A percentile compares a stretch with the other conserved stretches of the same genome.
Evolutionary conservation across 30 jellyfish, hydroid and myxozoan species (phyloP).

Genomic region (Phacellophora camtschatica): DNA sequence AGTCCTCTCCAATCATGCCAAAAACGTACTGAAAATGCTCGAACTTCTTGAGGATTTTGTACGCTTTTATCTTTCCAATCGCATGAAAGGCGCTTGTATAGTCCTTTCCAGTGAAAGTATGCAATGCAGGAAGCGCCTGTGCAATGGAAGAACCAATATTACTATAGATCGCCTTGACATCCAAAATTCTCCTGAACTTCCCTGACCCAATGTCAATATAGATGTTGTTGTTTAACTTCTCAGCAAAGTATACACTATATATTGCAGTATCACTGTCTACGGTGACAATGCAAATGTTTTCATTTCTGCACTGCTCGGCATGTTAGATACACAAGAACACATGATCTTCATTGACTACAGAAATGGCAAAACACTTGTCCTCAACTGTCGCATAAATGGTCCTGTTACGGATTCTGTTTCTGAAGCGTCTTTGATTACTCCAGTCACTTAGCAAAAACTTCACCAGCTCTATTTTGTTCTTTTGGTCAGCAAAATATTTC

Average conservation of each 20-base stretch:
- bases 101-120: slow-evolving; percentile 51
- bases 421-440: slow-evolving; percentile 9
- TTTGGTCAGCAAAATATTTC: slow-evolving; percentile 11
- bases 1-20: slow-evolving; percentile 21
- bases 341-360: slow-evolving; percentile 6
- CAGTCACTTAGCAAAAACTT: slow-evolving; percentile 8
- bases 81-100: slow-evolving; percentile 48
- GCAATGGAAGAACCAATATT: slow-evolving; percentile 8
- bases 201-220: slow-evolving; percentile 22
- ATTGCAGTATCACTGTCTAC: slow-evolving; percentile 50
- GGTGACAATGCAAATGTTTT: slow-evolving; percentile 22
- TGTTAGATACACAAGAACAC: slow-evolving; percentile 25
- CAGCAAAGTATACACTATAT: slow-evolving; percentile 11
- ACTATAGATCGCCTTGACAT: slow-evolving; percentile 9
- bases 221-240: background rate
- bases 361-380: slow-evolving; percentile 12
- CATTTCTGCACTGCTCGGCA: slow-evolving; percentile 6
- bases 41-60: slow-evolving; percentile 4
- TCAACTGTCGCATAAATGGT: slow-evolving; percentile 32
- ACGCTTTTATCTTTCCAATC: slow-evolving; percentile 24
- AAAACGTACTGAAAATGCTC: slow-evolving; percentile 23
- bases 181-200: slow-evolving; percentile 9
- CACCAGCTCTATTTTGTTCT: slow-evolving; percentile 35
- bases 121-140: slow-evolving; percentile 38
- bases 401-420: slow-evolving; percentile 21